Percentiles rank a stretch among this genome's conserved stretches.
These are phyloP conservation scores for Xenopus laevis DNA, from an alignment of 2,113 vertebrate species.

Conservation along the genomic window DNA sequence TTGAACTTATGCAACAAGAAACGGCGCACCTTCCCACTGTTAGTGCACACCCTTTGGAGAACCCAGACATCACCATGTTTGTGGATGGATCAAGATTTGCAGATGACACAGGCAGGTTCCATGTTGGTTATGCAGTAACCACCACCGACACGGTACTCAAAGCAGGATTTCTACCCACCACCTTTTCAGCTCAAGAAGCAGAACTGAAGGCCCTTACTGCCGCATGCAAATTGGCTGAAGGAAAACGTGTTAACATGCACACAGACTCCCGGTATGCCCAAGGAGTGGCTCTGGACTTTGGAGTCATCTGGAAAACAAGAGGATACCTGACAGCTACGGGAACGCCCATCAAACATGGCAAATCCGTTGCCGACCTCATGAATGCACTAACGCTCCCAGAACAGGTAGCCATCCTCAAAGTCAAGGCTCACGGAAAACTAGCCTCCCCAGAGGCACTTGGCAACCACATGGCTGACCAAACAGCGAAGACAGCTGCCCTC, in stretches of 20 bases:
- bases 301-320: too few species aligned
- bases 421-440: too few species aligned
- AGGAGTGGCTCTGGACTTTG: too few species aligned
- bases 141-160: neutral
- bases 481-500: neutral
- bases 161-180: neutral
- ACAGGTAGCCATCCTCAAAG: too few species aligned
- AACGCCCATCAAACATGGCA: too few species aligned
- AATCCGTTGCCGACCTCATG: too few species aligned
- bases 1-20: too few species aligned
- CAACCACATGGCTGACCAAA: neutral
- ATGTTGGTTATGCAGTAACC: constrained; percentile 1
- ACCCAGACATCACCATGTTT: neutral
- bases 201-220: neutral
- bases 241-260: neutral
- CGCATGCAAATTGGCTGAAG: neutral
- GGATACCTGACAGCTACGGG: too few species aligned
- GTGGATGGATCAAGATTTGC: too few species aligned
- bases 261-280: too few species aligned
- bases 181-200: neutral
- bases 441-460: neutral
- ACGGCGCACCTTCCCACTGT: too few species aligned
- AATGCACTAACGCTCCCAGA: too few species aligned
- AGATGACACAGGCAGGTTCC: neutral
- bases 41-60: neutral